Conservation (phyloP, 2,113 vertebrate genomes). For the Brachyhypopomus occidentalis region DNA sequence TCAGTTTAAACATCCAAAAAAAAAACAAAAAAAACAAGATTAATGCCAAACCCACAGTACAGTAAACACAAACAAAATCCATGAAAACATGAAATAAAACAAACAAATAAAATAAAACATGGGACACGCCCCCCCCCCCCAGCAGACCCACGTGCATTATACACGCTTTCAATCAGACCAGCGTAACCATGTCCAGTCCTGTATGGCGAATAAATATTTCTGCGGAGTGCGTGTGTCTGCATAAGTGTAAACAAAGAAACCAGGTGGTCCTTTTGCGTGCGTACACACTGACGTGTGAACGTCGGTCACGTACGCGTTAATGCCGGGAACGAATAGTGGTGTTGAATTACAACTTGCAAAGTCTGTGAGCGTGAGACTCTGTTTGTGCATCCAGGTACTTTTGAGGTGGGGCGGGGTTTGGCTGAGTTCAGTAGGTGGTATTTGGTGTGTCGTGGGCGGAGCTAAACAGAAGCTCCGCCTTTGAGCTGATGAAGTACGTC, state of each 20-base stretch:
- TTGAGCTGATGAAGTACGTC: constrained; percentile 88
- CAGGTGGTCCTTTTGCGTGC: background rate
- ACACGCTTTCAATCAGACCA: constrained; percentile 63
- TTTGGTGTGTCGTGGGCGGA: constrained; percentile 73
- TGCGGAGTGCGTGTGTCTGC: constrained; percentile 4
- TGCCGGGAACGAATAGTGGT: constrained; percentile 28
- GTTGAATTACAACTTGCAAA: constrained; percentile 13
- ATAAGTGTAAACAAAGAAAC: background rate
- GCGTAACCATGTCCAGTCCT: constrained; percentile 60
- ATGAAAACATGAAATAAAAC: constrained; percentile 26
- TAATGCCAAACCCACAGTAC: constrained; percentile 62
- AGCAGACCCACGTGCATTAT: constrained; percentile 24
- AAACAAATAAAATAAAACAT: constrained; percentile 52
- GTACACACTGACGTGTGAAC: background rate
- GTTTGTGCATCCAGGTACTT: constrained; percentile 3
- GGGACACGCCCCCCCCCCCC: constrained; percentile 66
- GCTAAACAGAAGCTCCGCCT: constrained; percentile 87
- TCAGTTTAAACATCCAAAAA: constrained; percentile 16
- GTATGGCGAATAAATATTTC: constrained; percentile 10
- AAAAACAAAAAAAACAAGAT: constrained; percentile 47
- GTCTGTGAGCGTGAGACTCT: background rate
- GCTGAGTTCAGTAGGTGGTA: constrained; percentile 81
- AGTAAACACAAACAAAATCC: constrained; percentile 62
- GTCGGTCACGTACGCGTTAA: background rate
- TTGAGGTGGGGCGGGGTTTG: background rate